Percentiles rank a stretch among this genome's conserved stretches.
phyloP scores from a whole-genome alignment of 2,113 vertebrate species.

The Xerus inauris region DNA sequence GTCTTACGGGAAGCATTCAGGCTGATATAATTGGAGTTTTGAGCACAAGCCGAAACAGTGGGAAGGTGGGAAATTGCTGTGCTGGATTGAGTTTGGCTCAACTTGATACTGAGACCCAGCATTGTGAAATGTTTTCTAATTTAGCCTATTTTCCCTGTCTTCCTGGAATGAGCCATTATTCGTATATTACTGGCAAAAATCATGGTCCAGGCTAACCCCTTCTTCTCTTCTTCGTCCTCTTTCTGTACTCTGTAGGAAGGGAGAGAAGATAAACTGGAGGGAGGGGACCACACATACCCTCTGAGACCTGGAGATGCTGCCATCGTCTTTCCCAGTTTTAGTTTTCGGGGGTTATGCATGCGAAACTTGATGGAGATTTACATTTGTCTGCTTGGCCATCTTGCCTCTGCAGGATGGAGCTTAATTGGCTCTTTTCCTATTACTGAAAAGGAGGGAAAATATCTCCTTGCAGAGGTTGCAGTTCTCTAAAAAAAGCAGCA shows the following conservation, averaged over 20 bases:
- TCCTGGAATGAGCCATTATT: slow-evolving; percentile 72
- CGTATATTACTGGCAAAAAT: slow-evolving; percentile 60
- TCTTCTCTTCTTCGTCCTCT: slow-evolving; percentile 32
- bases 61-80: slow-evolving; percentile 73
- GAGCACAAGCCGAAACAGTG: slow-evolving; percentile 53
- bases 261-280: not conserved
- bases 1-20: slow-evolving; percentile 53
- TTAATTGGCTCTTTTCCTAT: slow-evolving; percentile 75
- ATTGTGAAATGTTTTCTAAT: slow-evolving; percentile 76
- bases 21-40: slow-evolving; percentile 67
- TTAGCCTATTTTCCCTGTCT: slow-evolving; percentile 75
- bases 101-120: slow-evolving; percentile 61
- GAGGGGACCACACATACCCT: not conserved
- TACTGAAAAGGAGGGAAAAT: slow-evolving; percentile 53
- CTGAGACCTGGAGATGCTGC: not conserved
- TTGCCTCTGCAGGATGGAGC: slow-evolving; percentile 65
- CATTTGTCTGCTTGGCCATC: not conserved
- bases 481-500: slow-evolving; percentile 72
- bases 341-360: not conserved
- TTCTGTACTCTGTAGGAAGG: not conserved
- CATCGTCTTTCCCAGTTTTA: not conserved
- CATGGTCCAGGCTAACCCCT: slow-evolving; percentile 8
- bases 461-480: slow-evolving; percentile 63
- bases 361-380: slow-evolving; percentile 52
- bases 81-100: slow-evolving; percentile 60